Evolutionary conservation across 64 coral and sea anemone species (phyloP).

Genomic region (Hydrozoanthus tunicans): DNA sequence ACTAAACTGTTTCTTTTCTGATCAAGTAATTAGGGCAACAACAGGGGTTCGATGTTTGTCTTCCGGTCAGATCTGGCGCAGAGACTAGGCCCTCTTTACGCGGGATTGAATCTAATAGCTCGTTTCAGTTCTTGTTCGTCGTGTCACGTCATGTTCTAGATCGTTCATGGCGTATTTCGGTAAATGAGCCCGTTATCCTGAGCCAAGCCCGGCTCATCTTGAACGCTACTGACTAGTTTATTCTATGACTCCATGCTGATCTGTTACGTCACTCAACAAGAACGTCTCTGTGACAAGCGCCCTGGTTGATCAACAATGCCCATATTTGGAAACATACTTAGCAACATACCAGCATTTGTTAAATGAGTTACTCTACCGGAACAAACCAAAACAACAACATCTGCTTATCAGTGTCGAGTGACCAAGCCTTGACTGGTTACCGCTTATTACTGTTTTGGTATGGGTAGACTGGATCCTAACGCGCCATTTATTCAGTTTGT

Average conservation of each 20-base stretch:
- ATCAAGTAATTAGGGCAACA: not conserved
- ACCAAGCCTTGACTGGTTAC: too few species aligned
- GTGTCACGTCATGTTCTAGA: slow-evolving; percentile 69
- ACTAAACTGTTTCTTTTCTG: not conserved
- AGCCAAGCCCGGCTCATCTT: slow-evolving; percentile 42
- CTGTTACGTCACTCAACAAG: slow-evolving; percentile 34
- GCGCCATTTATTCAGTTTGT: too few species aligned
- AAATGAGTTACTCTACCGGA: not conserved
- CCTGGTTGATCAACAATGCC: slow-evolving; percentile 11
- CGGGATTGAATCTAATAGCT: not conserved
- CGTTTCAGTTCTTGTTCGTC: slow-evolving; percentile 45
- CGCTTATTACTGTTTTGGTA: too few species aligned
- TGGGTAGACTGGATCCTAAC: too few species aligned
- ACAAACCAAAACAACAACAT: not conserved
- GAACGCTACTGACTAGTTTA: slow-evolving; percentile 23
- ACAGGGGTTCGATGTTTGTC: not conserved
- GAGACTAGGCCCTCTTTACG: not conserved
- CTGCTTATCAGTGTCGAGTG: too few species aligned
- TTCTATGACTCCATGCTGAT: slow-evolving; percentile 55
- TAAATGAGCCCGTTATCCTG: slow-evolving; percentile 48
- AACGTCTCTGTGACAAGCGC: slow-evolving; percentile 40
- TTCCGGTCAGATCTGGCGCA: not conserved
- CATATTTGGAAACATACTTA: slow-evolving; percentile 35
- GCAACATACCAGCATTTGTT: slow-evolving; percentile 32
- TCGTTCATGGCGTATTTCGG: slow-evolving; percentile 34